These are phyloP conservation scores for Calliopsis andreniformis DNA, from an alignment of 1,140 invertebrate genomes.

Conservation along the genomic window DNA sequence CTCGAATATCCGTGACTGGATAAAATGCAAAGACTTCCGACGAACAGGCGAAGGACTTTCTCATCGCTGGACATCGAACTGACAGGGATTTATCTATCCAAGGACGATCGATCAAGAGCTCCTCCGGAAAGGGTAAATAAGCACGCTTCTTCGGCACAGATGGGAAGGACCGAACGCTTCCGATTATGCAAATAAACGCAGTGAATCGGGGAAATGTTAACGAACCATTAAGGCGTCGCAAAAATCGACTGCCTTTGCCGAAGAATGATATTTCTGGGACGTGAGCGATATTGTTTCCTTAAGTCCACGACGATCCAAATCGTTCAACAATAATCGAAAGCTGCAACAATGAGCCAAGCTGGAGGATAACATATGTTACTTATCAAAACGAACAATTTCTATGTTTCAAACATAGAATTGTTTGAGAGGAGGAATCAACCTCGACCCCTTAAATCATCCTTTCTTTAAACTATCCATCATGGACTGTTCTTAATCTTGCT, in stretches of 20 bases:
- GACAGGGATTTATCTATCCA: conserved; percentile 35
- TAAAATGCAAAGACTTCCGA: conserved; percentile 25
- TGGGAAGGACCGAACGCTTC: not conserved
- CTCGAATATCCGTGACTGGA: conserved; percentile 4
- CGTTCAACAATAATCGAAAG: not conserved
- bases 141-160: not conserved
- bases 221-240: not conserved
- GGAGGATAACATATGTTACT: not conserved
- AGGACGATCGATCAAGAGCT: not conserved
- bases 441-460: not conserved
- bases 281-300: not conserved
- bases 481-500: not conserved
- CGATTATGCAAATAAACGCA: not conserved
- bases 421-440: not conserved
- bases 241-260: no score
- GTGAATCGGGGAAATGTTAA: not conserved
- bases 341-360: not conserved
- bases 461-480: not conserved
- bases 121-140: not conserved
- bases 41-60: conserved; percentile 6
- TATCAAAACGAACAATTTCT: not conserved
- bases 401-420: not conserved
- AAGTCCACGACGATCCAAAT: not conserved
- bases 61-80: conserved; percentile 28
- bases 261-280: no score